Conservation (phyloP, 2,888 invertebrate species). For the Lamellibrachia columna region DNA sequence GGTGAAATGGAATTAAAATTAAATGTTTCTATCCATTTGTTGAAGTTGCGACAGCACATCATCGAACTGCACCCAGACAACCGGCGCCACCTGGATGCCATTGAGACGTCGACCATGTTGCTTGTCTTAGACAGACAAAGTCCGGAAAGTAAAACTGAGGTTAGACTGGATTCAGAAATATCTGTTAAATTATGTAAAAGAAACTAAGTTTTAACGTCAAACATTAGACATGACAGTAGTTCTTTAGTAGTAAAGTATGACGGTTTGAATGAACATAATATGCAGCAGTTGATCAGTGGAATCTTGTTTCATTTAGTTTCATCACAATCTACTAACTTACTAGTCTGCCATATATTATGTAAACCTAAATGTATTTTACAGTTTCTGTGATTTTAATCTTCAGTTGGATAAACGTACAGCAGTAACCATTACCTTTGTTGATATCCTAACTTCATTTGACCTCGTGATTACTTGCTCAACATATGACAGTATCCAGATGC, state of each 20-base stretch:
- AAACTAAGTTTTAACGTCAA: neutral
- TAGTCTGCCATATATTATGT: too few relatives aligned
- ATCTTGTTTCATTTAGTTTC: neutral
- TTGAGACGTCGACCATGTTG: neutral
- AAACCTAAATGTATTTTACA: too few relatives aligned
- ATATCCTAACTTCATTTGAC: too few relatives aligned
- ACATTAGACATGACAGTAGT: neutral
- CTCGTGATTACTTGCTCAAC: too few relatives aligned
- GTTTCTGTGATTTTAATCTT: too few relatives aligned
- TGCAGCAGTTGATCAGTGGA: neutral
- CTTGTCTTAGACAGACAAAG: neutral
- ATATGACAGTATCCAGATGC: too few relatives aligned
- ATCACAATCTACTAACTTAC: neutral
- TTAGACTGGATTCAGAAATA: neutral
- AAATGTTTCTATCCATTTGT: neutral
- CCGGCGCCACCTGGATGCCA: neutral
- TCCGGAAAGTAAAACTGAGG: neutral
- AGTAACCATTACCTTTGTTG: too few relatives aligned
- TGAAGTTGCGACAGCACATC: neutral
- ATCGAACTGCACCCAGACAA: neutral
- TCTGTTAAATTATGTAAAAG: neutral
- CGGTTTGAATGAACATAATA: neutral
- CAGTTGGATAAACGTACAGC: too few relatives aligned
- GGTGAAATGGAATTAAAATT: too few relatives aligned
- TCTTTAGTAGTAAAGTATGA: too few relatives aligned